These are phyloP conservation scores for Nasonia longicornis DNA, from an alignment of 1,140 invertebrate species.

Conservation along the genomic window DNA sequence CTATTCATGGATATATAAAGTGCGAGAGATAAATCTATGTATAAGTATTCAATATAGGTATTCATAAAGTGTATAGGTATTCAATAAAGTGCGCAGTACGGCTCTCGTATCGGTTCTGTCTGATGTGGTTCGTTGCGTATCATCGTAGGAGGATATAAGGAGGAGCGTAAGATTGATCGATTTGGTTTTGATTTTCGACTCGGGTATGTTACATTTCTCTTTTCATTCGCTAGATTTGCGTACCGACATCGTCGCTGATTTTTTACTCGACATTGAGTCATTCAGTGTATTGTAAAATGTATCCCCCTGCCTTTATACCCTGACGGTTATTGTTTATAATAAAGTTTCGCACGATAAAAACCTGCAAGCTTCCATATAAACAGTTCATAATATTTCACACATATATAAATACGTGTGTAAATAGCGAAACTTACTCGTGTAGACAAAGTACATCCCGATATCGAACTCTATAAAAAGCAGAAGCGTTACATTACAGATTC, in stretches of 20 bases:
- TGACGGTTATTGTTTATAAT: too few species aligned
- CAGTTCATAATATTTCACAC: background rate
- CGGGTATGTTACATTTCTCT: background rate
- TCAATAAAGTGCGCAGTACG: background rate
- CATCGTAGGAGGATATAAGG: background rate
- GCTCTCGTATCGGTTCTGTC: background rate
- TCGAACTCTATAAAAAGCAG: slow-evolving; percentile 18
- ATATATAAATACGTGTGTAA: background rate
- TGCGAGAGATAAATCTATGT: too few species aligned
- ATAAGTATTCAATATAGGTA: background rate
- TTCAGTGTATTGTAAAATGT: too few species aligned
- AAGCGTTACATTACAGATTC: background rate
- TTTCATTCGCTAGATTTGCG: background rate
- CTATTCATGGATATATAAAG: background rate
- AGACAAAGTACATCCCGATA: background rate
- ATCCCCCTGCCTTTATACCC: too few species aligned
- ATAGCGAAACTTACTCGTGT: background rate
- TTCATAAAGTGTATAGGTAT: too few species aligned
- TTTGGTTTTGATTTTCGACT: background rate
- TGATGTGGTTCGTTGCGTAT: background rate
- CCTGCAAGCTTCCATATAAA: background rate
- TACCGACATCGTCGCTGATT: background rate
- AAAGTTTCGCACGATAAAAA: too few species aligned
- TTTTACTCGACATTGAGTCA: too few species aligned
- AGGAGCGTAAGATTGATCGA: background rate